Evolutionary conservation across 2,888 invertebrate genomes (phyloP).

Genomic region (Chloroclysta siterata): DNA sequence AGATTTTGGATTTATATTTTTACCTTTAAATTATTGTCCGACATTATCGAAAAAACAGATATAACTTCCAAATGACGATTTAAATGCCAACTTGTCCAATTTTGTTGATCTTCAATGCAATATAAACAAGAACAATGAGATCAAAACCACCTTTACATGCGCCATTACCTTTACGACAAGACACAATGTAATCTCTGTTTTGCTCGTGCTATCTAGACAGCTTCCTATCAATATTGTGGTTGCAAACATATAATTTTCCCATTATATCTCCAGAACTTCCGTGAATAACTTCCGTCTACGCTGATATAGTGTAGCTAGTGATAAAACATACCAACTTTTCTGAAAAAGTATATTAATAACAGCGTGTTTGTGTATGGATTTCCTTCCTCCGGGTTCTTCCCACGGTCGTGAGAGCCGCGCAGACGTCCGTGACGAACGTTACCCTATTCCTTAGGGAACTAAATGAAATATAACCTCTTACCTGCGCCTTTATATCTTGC

Average conservation of each 20-base stretch:
- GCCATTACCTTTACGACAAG: conserved; percentile 15
- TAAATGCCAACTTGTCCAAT: neutral
- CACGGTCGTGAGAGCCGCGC: conserved; percentile 43
- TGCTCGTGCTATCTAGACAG: conserved; percentile 8
- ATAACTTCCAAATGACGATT: neutral
- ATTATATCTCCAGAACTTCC: conserved; percentile 22
- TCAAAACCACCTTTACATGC: conserved; percentile 10
- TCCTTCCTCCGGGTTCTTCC: conserved; percentile 35
- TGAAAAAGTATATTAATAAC: neutral
- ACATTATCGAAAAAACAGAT: neutral
- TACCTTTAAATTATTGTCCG: neutral
- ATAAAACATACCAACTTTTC: neutral
- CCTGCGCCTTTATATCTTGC: neutral
- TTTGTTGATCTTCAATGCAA: neutral
- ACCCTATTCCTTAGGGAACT: conserved; percentile 50
- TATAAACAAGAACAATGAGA: conserved; percentile 16
- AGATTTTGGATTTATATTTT: too few relatives aligned
- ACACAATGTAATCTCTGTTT: conserved; percentile 24
- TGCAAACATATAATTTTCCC: conserved; percentile 15
- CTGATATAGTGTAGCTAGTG: neutral
- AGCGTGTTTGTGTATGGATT: conserved; percentile 9
- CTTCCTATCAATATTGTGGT: conserved; percentile 23
- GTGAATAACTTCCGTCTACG: conserved; percentile 15
- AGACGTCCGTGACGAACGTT: conserved; percentile 49
- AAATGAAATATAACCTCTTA: conserved; percentile 10